phyloP scores from a whole-genome alignment of 2,888 invertebrate species.

The Macaria liturata region DNA sequence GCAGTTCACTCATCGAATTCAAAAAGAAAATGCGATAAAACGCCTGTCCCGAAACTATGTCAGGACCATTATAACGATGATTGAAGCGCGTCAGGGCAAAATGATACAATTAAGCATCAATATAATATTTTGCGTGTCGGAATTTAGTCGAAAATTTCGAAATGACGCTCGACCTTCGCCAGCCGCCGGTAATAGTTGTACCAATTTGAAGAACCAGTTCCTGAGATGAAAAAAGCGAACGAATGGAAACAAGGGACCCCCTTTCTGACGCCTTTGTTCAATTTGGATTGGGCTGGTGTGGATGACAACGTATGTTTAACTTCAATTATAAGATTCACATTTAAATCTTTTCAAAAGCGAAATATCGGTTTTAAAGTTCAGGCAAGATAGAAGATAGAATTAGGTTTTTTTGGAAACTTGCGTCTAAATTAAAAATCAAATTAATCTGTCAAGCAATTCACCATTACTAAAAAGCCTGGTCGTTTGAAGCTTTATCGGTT shows the following conservation, averaged over 20 bases:
- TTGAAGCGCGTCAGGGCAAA: conserved; percentile 36
- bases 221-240: conserved; percentile 63
- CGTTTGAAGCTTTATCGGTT: no score
- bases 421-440: no score
- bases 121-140: conserved; percentile 78
- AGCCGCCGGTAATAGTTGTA: conserved; percentile 77
- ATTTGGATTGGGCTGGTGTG: conserved; percentile 32
- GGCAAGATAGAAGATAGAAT: no score
- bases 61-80: conserved; percentile 20
- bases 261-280: conserved; percentile 60
- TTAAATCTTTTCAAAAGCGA: background rate
- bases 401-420: no score
- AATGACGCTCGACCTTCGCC: conserved; percentile 75
- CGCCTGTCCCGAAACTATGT: conserved; percentile 8
- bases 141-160: conserved; percentile 73
- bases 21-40: conserved; percentile 8
- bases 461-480: no score
- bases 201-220: conserved; percentile 79
- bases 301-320: background rate
- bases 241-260: conserved; percentile 66
- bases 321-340: background rate
- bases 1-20: background rate
- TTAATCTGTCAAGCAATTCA: no score
- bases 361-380: no score
- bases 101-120: conserved; percentile 49